These are phyloP conservation scores for Pterostichus niger DNA, from an alignment of 2,888 invertebrate genomes.

Conservation along the genomic window DNA sequence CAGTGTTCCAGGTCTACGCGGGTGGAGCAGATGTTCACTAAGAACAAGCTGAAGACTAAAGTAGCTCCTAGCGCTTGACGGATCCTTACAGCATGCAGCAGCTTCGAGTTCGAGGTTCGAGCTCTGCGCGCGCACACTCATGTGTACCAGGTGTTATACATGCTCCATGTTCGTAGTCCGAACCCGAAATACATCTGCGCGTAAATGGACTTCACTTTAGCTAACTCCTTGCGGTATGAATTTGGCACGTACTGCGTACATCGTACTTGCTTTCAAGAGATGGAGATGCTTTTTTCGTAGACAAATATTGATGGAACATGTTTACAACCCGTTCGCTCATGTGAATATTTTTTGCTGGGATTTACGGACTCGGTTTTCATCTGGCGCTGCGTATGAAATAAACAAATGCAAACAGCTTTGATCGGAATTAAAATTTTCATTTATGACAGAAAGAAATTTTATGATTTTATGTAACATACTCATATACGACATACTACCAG, in stretches of 20 bases:
- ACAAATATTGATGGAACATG: slow-evolving; percentile 20
- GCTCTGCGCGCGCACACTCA: slow-evolving; percentile 32
- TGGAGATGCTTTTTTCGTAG: slow-evolving; percentile 14
- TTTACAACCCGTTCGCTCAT: slow-evolving; percentile 26
- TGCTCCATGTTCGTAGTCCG: slow-evolving; percentile 15
- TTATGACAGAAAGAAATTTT: slow-evolving; percentile 13
- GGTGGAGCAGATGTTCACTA: slow-evolving; percentile 50
- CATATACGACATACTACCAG: not conserved
- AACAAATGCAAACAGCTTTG: slow-evolving; percentile 11
- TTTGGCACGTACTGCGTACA: slow-evolving; percentile 28
- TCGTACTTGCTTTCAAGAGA: slow-evolving; percentile 15
- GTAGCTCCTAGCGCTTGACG: slow-evolving; percentile 33
- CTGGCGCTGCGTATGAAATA: slow-evolving; percentile 27
- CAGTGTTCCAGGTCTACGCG: slow-evolving; percentile 16
- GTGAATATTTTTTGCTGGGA: slow-evolving; percentile 27
- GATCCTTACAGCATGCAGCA: slow-evolving; percentile 52
- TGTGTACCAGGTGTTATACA: slow-evolving; percentile 41
- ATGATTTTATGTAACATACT: slow-evolving; percentile 38
- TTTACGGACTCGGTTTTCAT: not conserved
- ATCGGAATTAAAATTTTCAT: slow-evolving; percentile 4
- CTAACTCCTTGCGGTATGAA: slow-evolving; percentile 38
- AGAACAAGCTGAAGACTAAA: slow-evolving; percentile 52
- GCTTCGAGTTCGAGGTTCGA: not conserved
- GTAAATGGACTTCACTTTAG: slow-evolving; percentile 36
- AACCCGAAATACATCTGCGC: slow-evolving; percentile 42